Base-by-base conservation (phyloP, 2,888 invertebrate species). In the Plagiodera versicolora region DNA sequence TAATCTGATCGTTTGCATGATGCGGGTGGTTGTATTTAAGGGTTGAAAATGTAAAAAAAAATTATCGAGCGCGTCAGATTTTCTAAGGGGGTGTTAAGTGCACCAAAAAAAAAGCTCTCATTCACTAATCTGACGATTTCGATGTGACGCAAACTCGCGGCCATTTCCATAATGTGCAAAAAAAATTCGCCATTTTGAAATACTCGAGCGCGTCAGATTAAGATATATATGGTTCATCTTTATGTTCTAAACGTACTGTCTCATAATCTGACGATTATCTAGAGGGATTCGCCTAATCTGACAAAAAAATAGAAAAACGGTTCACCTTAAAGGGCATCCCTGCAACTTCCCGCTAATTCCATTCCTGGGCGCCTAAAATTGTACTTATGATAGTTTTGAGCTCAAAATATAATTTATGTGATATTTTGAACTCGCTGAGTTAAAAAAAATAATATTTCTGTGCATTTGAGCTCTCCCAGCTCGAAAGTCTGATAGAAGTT, bases 171-270 rank as follows among this genome's bases (percentile, higher is more conserved):
- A 50, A 54, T 56, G 60, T 60, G 59, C 54, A 63, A 56, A 66
- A 66, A 24, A 24, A 24, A 24, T 24, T 24, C 24, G 24, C 24
- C 24, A 24, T 24, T 24, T 24, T 24, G 24, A 65, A 65, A 65
- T 60, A 63, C 65, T 66, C 66, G 58, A 66, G 66, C 61, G 62
- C 56, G 64, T 66, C 64, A 66, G 66, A 66, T 66, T 66, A 66
- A 52, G 47, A 60, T 55, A 65, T 47, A 64, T 20, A 47, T 44
- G 56, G 46, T 64, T 64, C 44, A 51, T 14, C 51, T 63, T 46
- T 16, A 59, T 59, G 39, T 46, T 49, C 55, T 55, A 56, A 35
- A 55, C 55, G 55, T 59, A 45, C 56, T 60, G 60, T 35, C 50
- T 49, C 39, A 60, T 60, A 60, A 57, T 57, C 56, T 60, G 60